phyloP scores from a whole-genome alignment of 2,797 vertebrate genomes.

The Hippopotamyrus pictus region DNA sequence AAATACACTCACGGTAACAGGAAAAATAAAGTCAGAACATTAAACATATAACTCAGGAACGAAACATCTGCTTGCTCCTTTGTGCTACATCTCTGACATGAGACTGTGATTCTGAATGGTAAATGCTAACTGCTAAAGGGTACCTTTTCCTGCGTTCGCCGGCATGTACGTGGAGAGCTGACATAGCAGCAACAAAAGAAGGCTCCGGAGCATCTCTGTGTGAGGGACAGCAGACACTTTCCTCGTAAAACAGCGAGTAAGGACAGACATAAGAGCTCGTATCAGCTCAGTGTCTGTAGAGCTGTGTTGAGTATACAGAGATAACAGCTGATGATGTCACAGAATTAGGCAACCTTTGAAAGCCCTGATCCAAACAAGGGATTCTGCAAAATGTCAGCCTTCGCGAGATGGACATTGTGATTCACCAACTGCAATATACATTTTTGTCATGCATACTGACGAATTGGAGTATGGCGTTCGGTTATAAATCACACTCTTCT shows the following conservation, averaged over 20 bases:
- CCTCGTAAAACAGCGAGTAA: not conserved
- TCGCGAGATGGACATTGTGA: not conserved
- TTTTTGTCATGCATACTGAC: not conserved
- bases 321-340: slow-evolving; percentile 1
- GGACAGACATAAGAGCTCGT: not conserved
- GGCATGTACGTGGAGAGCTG: slow-evolving; percentile 36
- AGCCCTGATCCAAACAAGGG: not conserved
- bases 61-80: not conserved
- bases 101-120: not conserved
- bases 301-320: slow-evolving; percentile 3
- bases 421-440: not conserved
- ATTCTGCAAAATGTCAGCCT: not conserved
- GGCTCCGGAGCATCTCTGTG: slow-evolving; percentile 43
- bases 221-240: slow-evolving; percentile 15
- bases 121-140: not conserved
- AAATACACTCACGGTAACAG: not conserved
- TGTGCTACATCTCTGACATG: not conserved
- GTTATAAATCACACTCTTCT: not conserved
- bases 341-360: not conserved
- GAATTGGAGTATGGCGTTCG: not conserved
- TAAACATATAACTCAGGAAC: not conserved
- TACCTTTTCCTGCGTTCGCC: slow-evolving; percentile 50
- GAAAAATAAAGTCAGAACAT: not conserved
- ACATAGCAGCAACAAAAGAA: slow-evolving; percentile 46
- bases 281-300: not conserved